Evolutionary conservation across 2,113 vertebrate species (phyloP).

Genomic region (Eptatretus burgeri): DNA sequence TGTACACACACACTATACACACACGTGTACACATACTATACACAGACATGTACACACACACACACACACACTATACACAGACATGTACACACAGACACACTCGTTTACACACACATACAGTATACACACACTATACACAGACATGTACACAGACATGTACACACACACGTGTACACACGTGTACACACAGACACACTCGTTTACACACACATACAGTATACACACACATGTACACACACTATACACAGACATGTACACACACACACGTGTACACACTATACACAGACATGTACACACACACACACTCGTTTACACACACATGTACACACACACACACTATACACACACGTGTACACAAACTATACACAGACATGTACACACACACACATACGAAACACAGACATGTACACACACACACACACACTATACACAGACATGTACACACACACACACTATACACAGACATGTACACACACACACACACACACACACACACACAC

Average conservation of each 20-base stretch:
- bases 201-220: no score
- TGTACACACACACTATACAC: not conserved
- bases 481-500: not conserved
- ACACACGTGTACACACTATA: not conserved
- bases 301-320: not conserved
- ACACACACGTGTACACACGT: not conserved
- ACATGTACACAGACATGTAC: not conserved
- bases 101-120: not conserved
- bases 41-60: not conserved
- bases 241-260: not conserved
- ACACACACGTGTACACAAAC: no score
- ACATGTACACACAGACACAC: not conserved
- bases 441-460: not conserved
- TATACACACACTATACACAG: no score
- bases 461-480: not conserved
- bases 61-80: not conserved
- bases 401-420: not conserved
- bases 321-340: not conserved
- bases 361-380: not conserved
- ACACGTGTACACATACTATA: not conserved
- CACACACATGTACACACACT: not conserved
- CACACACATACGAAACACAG: not conserved
- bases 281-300: not conserved
- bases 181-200: not conserved
- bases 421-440: not conserved